These are phyloP conservation scores for Tetrax tetrax DNA, from an alignment of 2,113 vertebrate genomes.

Conservation along the genomic window DNA sequence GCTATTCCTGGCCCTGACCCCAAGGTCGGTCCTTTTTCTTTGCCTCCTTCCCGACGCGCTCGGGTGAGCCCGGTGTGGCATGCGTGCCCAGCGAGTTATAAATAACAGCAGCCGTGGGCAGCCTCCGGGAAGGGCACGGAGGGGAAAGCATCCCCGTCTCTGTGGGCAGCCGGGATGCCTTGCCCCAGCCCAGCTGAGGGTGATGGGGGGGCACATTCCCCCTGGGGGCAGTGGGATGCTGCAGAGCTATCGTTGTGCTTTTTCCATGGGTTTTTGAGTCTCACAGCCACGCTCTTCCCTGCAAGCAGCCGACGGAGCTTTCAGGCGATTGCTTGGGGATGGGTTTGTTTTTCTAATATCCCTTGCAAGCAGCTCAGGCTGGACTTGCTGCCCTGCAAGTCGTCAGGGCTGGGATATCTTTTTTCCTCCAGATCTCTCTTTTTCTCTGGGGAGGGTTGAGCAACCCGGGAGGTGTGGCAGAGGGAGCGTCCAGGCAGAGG, in stretches of 20 bases:
- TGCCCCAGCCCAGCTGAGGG: neutral
- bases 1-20: slow-evolving; percentile 49
- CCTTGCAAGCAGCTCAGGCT: neutral
- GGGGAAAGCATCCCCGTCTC: neutral
- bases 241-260: neutral
- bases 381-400: neutral
- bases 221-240: neutral
- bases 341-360: neutral
- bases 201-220: neutral
- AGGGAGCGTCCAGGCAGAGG: neutral
- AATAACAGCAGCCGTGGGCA: neutral
- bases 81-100: neutral
- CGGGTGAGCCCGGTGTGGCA: neutral
- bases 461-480: neutral
- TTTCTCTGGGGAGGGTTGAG: neutral
- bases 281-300: neutral
- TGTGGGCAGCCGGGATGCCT: neutral
- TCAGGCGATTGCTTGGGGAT: neutral
- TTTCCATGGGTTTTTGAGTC: neutral
- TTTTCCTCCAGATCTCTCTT: neutral
- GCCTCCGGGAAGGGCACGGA: neutral
- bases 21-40: slow-evolving; percentile 5
- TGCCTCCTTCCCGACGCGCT: neutral
- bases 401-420: neutral
- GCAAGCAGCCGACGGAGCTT: neutral